These are phyloP conservation scores for Dicyrtoma fusca DNA, from an alignment of 2,888 invertebrate species.

Conservation along the genomic window DNA sequence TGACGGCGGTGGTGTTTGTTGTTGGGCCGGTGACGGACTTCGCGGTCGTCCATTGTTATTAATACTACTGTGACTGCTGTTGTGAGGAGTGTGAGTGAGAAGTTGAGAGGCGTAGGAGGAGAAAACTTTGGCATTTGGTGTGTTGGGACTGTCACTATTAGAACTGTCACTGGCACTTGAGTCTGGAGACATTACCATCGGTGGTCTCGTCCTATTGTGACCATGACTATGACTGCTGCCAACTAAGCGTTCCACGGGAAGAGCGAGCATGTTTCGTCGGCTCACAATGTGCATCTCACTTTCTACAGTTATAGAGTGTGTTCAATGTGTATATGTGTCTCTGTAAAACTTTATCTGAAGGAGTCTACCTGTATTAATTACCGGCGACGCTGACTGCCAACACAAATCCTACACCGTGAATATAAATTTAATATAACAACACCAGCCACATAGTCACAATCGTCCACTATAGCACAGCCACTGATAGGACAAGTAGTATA, in stretches of 20 bases:
- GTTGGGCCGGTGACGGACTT: neutral
- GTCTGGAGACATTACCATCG: conserved; percentile 41
- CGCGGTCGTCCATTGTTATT: conserved; percentile 17
- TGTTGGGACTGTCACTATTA: conserved; percentile 27
- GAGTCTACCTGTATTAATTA: neutral
- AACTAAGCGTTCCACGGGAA: conserved; percentile 56
- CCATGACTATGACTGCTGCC: conserved; percentile 39
- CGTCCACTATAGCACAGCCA: too few species aligned
- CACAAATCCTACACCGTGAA: too few species aligned
- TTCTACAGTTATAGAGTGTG: neutral
- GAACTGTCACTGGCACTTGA: conserved; percentile 45
- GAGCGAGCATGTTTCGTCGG: conserved; percentile 54
- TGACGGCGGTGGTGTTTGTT: neutral
- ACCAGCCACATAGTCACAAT: too few species aligned
- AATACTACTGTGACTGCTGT: conserved; percentile 9
- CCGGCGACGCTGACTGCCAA: too few species aligned
- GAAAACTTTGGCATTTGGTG: conserved; percentile 35
- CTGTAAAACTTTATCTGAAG: too few species aligned
- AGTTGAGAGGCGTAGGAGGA: conserved; percentile 34
- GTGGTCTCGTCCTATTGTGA: conserved; percentile 31
- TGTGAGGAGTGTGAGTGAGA: neutral
- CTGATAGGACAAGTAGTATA: too few species aligned
- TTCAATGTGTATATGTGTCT: too few species aligned
- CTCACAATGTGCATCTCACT: conserved; percentile 46
- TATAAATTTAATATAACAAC: too few species aligned